Evolutionary conservation across 2,888 invertebrate genomes (phyloP).

Genomic region (Gandaritis pyraliata): DNA sequence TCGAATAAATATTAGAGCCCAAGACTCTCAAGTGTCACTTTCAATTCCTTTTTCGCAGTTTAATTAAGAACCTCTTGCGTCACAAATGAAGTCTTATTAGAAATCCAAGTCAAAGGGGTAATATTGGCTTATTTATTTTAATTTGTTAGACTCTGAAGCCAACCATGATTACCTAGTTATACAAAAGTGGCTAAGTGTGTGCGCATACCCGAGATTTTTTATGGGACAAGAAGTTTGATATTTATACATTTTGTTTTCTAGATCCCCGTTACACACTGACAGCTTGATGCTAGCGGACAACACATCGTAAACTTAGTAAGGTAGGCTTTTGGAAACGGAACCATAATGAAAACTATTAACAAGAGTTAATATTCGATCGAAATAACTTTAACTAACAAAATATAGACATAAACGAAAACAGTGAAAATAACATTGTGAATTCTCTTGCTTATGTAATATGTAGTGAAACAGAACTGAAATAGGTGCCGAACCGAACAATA

Average conservation of each 20-base stretch:
- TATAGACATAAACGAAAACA: not conserved
- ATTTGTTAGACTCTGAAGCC: not conserved
- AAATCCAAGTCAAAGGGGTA: conserved; percentile 38
- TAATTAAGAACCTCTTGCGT: conserved; percentile 51
- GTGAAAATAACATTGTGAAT: not conserved
- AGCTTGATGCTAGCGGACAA: too few species aligned
- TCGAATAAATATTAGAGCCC: conserved; percentile 61
- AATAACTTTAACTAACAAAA: not conserved
- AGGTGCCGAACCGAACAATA: conserved; percentile 44
- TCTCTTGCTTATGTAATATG: conserved; percentile 17
- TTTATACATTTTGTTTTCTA: too few species aligned
- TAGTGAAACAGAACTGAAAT: conserved; percentile 31
- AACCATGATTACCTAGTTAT: not conserved
- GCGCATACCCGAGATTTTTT: too few species aligned
- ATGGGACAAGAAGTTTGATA: too few species aligned
- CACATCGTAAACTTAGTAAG: too few species aligned
- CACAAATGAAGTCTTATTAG: conserved; percentile 49
- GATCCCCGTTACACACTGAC: too few species aligned
- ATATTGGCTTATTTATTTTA: not conserved
- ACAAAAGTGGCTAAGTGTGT: too few species aligned
- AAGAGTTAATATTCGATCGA: not conserved
- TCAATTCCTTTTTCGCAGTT: conserved; percentile 50
- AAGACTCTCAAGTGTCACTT: conserved; percentile 44
- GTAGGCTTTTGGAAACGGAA: not conserved
- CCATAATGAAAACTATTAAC: not conserved